Conservation (phyloP, 2,797 vertebrate genomes). For the Crenuchus spilurus region DNA sequence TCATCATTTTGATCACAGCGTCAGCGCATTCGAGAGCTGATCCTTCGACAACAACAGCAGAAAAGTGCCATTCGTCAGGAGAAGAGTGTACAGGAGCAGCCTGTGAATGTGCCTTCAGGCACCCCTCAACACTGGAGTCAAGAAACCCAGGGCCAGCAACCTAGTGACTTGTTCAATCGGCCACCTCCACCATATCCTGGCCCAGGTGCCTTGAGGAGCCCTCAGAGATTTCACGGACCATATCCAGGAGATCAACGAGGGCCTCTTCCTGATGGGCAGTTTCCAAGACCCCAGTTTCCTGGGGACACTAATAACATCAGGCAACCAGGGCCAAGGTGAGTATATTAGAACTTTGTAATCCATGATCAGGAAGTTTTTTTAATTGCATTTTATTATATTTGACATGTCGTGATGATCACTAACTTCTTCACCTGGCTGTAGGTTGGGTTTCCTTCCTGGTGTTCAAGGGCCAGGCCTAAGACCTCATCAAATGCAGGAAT, state of each 20-base stretch:
- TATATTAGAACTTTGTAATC: slow-evolving; percentile 34
- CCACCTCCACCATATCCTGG: slow-evolving; percentile 96
- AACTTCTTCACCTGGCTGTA: slow-evolving; percentile 55
- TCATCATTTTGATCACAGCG: slow-evolving; percentile 73
- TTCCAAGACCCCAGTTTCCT: slow-evolving; percentile 81
- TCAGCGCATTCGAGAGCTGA: slow-evolving; percentile 92
- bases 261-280: slow-evolving; percentile 86
- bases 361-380: not conserved
- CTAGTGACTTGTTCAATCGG: slow-evolving; percentile 83
- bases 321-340: slow-evolving; percentile 89
- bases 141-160: slow-evolving; percentile 79
- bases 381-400: not conserved
- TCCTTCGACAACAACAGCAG: slow-evolving; percentile 95
- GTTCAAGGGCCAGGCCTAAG: slow-evolving; percentile 79
- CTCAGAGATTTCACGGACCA: slow-evolving; percentile 83
- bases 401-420: not conserved
- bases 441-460: slow-evolving; percentile 87
- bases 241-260: slow-evolving; percentile 86
- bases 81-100: slow-evolving; percentile 81
- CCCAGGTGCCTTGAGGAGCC: slow-evolving; percentile 81
- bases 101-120: slow-evolving; percentile 69
- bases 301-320: slow-evolving; percentile 82
- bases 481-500: slow-evolving; percentile 85
- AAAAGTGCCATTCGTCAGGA: slow-evolving; percentile 92
- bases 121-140: slow-evolving; percentile 89